A percentile compares a stretch with the other conserved stretches of the same genome.
These are phyloP conservation scores for Nipponia nippon DNA, from an alignment of 2,113 vertebrate genomes.

Conservation along the genomic window DNA sequence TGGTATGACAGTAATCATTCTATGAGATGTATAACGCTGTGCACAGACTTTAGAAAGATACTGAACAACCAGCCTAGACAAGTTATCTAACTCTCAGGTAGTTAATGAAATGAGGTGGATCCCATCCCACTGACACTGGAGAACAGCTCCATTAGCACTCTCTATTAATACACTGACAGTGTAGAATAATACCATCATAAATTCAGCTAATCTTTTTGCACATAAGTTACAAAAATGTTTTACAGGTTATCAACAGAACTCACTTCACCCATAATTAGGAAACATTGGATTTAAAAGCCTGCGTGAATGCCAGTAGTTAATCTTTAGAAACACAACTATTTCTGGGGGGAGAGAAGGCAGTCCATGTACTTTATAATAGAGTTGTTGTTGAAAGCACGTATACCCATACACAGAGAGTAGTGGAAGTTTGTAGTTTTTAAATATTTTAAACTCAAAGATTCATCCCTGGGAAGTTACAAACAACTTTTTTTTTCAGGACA, in stretches of 20 bases:
- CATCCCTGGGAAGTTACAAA: neutral
- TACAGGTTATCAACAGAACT: neutral
- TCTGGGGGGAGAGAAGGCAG: neutral
- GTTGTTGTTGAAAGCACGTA: neutral
- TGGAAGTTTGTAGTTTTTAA: neutral
- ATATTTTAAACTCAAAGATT: neutral
- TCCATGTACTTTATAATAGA: neutral
- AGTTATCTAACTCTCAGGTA: neutral
- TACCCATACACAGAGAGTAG: neutral
- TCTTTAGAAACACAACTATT: neutral
- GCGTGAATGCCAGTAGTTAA: neutral
- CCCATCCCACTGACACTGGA: neutral
- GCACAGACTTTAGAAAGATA: neutral
- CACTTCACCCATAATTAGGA: neutral
- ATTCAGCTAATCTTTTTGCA: constrained; percentile 7
- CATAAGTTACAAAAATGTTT: neutral
- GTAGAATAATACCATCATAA: neutral
- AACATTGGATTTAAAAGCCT: neutral
- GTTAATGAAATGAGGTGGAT: neutral
- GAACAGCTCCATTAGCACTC: neutral
- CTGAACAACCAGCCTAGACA: neutral
- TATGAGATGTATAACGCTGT: accelerated
- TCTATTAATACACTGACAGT: neutral
- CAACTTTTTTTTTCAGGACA: neutral
- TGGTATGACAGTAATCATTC: neutral